Evolutionary conservation across 2,888 invertebrate species (phyloP), one percentile per base, ranked within the genome.

Genomic region (Rutpela maculata): DNA sequence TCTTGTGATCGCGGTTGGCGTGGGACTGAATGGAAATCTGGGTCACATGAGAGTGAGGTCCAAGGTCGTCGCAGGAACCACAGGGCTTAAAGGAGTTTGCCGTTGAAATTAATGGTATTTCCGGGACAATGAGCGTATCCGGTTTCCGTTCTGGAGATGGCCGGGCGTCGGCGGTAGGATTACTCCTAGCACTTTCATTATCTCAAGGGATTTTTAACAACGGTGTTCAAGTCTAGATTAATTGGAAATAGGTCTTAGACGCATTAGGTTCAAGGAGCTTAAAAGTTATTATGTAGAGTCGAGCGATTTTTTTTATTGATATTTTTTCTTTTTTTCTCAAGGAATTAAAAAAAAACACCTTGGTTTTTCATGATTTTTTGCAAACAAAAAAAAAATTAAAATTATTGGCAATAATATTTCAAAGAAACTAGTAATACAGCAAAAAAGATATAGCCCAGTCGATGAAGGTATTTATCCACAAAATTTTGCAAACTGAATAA

Each of bases 31-130:
- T 70, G 74, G 74, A 67, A 77, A 75, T 74, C 73, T 77, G 65
- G 77, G 77, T 77, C 77, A 77, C 74, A 74, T 70, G 77, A 38
- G 70, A 77, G 69, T 43, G 59, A 69, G 74, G 63, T 35, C 69
- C 77, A 77, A 77, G 77, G 77, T 70, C 74, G 77, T 70, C 35
- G 68, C 59, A 69, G 69, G 77, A 77, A 59, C 63, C 60, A 63
- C 57, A 59, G 74, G 66, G 72, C 22, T 50, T 17, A 26, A 72
- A 72, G 72, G 72, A 72, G 62, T 18, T 6, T 35, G 59, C 59
- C 60, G 60, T 63, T 59, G 59, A 63, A 72, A 72, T 72, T 72
- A 72, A 72, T 50, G 72, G 55, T 31, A 63, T 72, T 72, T 72
- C 72, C 72, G 72, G 63, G 59, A 62, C 62, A 55, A 38, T 38